Conservation (phyloP, 1,140 invertebrate species). For the Cydia fagiglandana region DNA sequence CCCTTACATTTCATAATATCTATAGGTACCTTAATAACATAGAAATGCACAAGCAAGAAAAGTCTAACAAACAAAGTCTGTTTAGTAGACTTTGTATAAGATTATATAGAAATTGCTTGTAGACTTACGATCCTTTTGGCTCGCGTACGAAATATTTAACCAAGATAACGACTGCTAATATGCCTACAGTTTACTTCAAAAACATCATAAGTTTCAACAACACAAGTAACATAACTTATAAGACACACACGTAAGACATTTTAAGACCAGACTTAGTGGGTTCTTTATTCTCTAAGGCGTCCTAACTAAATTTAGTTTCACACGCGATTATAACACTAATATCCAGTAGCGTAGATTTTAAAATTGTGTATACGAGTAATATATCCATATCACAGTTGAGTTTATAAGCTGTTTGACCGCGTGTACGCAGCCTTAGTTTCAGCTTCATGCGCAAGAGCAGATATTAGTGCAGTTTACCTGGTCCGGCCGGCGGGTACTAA, state of each 20-base stretch:
- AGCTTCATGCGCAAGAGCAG: conserved; percentile 47
- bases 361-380: background rate
- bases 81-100: background rate
- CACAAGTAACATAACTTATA: conserved; percentile 46
- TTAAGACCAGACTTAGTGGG: background rate
- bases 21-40: too few relatives aligned
- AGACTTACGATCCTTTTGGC: background rate
- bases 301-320: background rate
- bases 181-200: background rate
- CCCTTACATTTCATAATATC: too few relatives aligned
- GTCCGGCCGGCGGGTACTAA: conserved; percentile 40
- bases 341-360: background rate
- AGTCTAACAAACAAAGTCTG: background rate
- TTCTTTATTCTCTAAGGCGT: background rate
- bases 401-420: conserved; percentile 33
- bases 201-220: conserved; percentile 38
- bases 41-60: background rate
- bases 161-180: conserved; percentile 15
- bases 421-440: conserved; percentile 58
- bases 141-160: background rate
- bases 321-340: background rate
- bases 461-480: conserved; percentile 52
- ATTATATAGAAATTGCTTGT: background rate
- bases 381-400: background rate
- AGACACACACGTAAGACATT: background rate